Conservation (phyloP, 2,113 vertebrate genomes). For the Connochaetes taurinus region DNA sequence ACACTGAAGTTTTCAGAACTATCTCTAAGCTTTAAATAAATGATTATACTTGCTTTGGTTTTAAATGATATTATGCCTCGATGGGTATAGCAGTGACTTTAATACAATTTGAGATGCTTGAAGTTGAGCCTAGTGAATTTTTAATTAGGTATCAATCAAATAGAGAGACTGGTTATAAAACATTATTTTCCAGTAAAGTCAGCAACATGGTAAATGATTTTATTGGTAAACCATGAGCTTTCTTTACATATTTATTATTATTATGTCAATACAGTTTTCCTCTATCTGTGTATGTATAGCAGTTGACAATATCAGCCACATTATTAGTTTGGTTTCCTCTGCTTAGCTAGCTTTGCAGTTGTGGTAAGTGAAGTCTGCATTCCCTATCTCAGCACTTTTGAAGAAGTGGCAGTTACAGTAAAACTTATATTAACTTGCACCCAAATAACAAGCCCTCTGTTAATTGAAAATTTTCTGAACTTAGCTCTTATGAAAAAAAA, state of each 20-base stretch:
- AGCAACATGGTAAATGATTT: constrained; percentile 72
- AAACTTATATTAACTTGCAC: constrained; percentile 65
- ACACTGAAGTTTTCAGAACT: constrained; percentile 62
- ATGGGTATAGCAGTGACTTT: constrained; percentile 65
- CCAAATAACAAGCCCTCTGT: constrained; percentile 52
- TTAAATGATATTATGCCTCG: constrained; percentile 61
- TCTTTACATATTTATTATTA: constrained; percentile 74
- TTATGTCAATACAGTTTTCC: constrained; percentile 66
- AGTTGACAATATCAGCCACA: constrained; percentile 62
- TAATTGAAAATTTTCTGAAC: constrained; percentile 55
- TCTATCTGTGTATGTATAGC: constrained; percentile 52
- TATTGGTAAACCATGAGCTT: constrained; percentile 70
- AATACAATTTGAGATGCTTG: constrained; percentile 63
- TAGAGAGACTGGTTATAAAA: constrained; percentile 74
- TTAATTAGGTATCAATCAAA: constrained; percentile 77
- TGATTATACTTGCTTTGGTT: constrained; percentile 64
- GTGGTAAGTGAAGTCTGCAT: constrained; percentile 60
- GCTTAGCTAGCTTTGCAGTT: constrained; percentile 64
- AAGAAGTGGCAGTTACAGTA: constrained; percentile 60
- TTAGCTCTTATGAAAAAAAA: neutral
- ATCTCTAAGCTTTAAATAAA: constrained; percentile 72
- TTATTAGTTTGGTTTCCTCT: constrained; percentile 64
- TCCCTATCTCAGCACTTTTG: constrained; percentile 59
- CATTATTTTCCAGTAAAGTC: constrained; percentile 69
- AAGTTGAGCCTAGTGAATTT: constrained; percentile 71